These are phyloP conservation scores for Rhinoraja longicauda DNA, from an alignment of 2,797 vertebrate genomes.

Conservation along the genomic window DNA sequence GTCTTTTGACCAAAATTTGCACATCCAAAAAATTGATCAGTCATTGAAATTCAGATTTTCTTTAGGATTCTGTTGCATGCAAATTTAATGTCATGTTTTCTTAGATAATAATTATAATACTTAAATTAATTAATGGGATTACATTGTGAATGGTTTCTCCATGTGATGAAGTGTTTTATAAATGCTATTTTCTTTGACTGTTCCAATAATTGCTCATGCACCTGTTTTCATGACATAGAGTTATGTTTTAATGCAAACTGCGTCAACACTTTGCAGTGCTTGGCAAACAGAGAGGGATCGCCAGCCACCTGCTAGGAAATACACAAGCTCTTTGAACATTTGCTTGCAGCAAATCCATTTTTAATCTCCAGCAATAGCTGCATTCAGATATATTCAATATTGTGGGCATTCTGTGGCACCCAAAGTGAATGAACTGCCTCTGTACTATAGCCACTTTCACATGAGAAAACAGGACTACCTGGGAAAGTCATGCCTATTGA, in stretches of 20 bases:
- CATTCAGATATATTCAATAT: background rate
- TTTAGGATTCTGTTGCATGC: background rate
- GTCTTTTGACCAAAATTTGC: background rate
- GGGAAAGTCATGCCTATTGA: background rate
- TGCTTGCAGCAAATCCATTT: background rate
- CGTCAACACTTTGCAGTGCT: background rate
- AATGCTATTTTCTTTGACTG: background rate
- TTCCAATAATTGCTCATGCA: background rate
- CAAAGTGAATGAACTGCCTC: background rate
- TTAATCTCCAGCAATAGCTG: background rate
- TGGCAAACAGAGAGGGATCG: slow-evolving; percentile 3
- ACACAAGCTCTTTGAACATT: background rate
- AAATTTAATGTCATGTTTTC: background rate
- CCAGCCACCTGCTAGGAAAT: background rate
- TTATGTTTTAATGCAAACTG: slow-evolving; percentile 12
- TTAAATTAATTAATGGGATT: background rate
- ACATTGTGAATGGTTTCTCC: background rate
- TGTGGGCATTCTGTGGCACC: background rate
- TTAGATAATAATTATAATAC: background rate
- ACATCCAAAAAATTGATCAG: background rate
- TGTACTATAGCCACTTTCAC: background rate
- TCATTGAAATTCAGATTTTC: background rate
- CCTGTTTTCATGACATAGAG: background rate
- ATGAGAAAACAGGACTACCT: background rate
- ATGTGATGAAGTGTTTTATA: background rate